Evolutionary conservation across 2,797 vertebrate species (phyloP), one percentile per base, ranked within the genome.

Genomic region (Cryptoblepharus egeriae): DNA sequence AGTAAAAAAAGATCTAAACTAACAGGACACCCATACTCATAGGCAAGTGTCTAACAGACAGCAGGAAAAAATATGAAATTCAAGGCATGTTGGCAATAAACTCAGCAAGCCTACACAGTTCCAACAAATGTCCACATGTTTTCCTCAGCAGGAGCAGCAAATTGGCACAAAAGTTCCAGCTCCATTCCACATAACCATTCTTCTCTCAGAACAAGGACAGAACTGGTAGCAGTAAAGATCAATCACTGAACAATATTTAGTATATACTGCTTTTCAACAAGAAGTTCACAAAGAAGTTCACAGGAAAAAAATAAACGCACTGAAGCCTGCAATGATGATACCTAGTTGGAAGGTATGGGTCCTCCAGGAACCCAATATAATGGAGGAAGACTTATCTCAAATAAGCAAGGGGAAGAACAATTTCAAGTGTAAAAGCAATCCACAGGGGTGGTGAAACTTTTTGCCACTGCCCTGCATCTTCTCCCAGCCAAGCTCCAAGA

Each of bases 131-230:
- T 72, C n/a, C 35, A 52, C 75, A 20, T n/a, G 35, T 28, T 55
- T 30, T n/a, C 37, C 55, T 9, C 13, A 18, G 12, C 28, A 37
- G 26, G 12, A 11, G 35, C 49, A 16, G 11, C 49, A 24, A 68
- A 67, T 5, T 37, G 32, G 32, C 18, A n/a, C 24, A 80, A 71
- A 1, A 72, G 79, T 69, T 87, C 85, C 86, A 18, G 0, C 86
- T 80, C 90, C 37, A 72, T 58, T 86, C 70, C 63, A 52, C 79
- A 81, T 79, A 86, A 20, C 80, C 9, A 1, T 0, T 52, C 24
- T 65, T 68, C 77, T 75, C 79, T 85, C 77, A 16, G 5, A 42
- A 75, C 69, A 5, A 16, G n/a, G n/a, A 30, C 3, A 0, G 0
- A 78, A 60, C 60, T 0, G 1, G 30, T 58, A 64, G 52, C 69